Percentiles rank a stretch among this genome's conserved stretches.
These are phyloP conservation scores for Rhynchonycteris naso DNA, from an alignment of 2,797 vertebrate species.

Conservation along the genomic window DNA sequence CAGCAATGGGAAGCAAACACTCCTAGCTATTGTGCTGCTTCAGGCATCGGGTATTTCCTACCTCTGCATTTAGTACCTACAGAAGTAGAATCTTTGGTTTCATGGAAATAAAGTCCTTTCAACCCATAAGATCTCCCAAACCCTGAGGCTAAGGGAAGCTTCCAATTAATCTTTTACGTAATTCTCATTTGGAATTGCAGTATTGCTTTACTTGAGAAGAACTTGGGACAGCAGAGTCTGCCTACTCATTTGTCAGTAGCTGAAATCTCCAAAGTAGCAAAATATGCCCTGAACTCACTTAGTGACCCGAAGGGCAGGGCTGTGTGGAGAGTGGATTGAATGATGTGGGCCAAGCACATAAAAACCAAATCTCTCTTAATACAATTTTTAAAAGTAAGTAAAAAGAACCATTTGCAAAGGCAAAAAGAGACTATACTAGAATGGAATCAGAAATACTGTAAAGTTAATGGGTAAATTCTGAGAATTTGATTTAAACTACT, in stretches of 20 bases:
- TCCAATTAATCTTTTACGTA: background rate
- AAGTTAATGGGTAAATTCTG: background rate
- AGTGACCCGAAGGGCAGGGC: background rate
- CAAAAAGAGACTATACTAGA: background rate
- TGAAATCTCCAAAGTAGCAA: background rate
- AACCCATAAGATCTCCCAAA: background rate
- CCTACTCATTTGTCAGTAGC: background rate
- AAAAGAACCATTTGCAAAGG: background rate
- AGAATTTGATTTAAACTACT: background rate
- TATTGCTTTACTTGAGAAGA: background rate
- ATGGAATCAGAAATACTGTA: background rate
- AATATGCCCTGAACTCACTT: background rate
- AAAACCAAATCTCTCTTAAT: background rate
- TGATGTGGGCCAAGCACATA: rapidly evolving
- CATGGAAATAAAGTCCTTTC: background rate
- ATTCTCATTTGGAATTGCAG: slow-evolving; percentile 9
- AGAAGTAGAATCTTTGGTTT: background rate
- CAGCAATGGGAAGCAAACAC: background rate
- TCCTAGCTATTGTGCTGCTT: background rate
- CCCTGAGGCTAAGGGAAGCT: background rate
- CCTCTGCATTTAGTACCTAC: background rate
- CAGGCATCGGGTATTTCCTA: background rate
- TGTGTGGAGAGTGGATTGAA: background rate
- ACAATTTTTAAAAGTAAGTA: background rate
- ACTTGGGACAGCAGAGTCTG: background rate